Evolutionary conservation across 1,140 invertebrate genomes (phyloP), one percentile per base, ranked within the genome.

Genomic region (Drosophila melanogaster): DNA sequence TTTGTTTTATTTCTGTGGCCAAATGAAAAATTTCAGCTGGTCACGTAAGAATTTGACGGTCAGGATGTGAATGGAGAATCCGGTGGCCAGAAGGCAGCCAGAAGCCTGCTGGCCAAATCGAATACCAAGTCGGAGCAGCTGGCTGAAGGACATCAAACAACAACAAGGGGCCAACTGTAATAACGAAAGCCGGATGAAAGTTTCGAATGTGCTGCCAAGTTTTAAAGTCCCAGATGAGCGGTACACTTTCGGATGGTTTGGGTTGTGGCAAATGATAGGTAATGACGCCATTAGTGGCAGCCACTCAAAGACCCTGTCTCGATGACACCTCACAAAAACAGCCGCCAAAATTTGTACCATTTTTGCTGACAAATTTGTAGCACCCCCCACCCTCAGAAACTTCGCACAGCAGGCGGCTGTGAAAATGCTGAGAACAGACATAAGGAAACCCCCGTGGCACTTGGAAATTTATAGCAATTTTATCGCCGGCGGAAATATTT

Each of bases 201-300:
- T 81, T 87, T 84, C 79, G 50, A 64, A 47, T 62, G 64, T 70
- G 40, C 33, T 57, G 56, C 47, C 75, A 89, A 83, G 71, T 73
- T 89, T 50, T 86, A 77, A 77, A 87, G 79, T 53, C 59, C 50
- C 59, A 65, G 74, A 75, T 78, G 50, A 47, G 12, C n/a, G 41
- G 24, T 37, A 15, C 64, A 60, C 59, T 56, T 51, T 22, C 26
- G 22, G 14, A 19, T 40, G 65, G 12, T 5, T 14, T 14, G 37
- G 37, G 56, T 41, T 26, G 26, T 15, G 56, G 41, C 14, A 64
- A 50, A 54, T 51, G 61, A 81, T 77, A 89, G 79, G 83, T 87
- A 87, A 87, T 87, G 84, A 70, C 77, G 76, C 83, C 84, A 87
- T 87, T 87, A 87, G 83, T 83, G 81, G 66, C 83, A 89, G 79